Conservation (phyloP, 37 sponge, comb jelly and placozoan genomes). For the Axinella damicornis region DNA sequence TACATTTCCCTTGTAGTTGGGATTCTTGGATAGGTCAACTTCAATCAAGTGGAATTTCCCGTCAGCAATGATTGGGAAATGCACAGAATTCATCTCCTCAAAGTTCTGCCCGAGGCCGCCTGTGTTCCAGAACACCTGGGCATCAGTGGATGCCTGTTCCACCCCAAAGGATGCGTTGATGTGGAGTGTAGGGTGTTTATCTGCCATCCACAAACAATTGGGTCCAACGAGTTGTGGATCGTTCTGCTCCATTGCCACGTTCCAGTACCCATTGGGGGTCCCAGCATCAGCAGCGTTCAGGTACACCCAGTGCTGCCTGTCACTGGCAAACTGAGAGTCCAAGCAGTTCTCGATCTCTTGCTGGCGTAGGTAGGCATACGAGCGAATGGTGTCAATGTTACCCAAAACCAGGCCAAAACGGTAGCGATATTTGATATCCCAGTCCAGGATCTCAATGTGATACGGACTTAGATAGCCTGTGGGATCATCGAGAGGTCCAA, state of each 20-base stretch:
- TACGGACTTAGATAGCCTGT: conserved; percentile 36
- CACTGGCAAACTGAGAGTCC: neutral
- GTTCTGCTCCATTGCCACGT: neutral
- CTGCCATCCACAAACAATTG: conserved; percentile 27
- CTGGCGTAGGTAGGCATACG: conserved; percentile 15
- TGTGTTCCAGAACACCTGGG: conserved; percentile 26
- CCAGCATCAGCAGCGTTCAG: conserved; percentile 28
- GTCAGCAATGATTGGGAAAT: conserved; percentile 17
- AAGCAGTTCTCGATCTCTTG: neutral
- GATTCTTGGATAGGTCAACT: conserved; percentile 13
- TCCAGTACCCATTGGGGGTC: conserved; percentile 29
- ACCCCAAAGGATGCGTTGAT: conserved; percentile 24
- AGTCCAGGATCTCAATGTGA: conserved; percentile 20
- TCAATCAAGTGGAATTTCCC: conserved; percentile 10
- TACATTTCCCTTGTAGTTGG: conserved; percentile 9
- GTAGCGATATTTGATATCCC: conserved; percentile 35
- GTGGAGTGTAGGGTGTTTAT: neutral
- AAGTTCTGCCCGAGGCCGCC: neutral
- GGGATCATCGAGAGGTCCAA: conserved; percentile 4
- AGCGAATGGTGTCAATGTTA: conserved; percentile 18
- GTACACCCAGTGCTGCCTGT: conserved; percentile 11
- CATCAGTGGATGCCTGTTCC: conserved; percentile 9
- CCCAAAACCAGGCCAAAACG: conserved; percentile 25
- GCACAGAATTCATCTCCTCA: conserved; percentile 4
- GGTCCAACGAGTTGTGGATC: conserved; percentile 37